Percentiles rank a stretch among this genome's conserved stretches.
These are phyloP conservation scores for Philereme transversata DNA, from an alignment of 2,888 invertebrate species.

Conservation along the genomic window DNA sequence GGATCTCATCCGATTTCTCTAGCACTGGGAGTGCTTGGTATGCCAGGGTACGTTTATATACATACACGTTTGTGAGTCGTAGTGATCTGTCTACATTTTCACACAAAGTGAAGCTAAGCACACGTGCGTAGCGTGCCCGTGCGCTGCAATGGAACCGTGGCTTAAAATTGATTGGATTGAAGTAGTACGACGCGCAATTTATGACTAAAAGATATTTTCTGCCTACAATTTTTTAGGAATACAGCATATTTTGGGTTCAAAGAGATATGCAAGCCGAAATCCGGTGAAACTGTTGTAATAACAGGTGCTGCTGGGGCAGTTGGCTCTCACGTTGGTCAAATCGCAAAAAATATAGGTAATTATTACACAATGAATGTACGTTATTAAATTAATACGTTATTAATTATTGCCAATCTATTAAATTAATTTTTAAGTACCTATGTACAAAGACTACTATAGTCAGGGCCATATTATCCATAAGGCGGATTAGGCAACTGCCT, in stretches of 20 bases:
- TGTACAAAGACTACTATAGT: no score
- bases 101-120: no score
- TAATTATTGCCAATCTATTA: no score
- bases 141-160: no score
- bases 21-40: conserved; percentile 87
- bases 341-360: conserved; percentile 87
- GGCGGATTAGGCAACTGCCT: no score
- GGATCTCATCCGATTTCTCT: conserved; percentile 85
- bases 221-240: conserved; percentile 69
- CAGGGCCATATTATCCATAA: no score
- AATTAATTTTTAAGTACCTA: no score
- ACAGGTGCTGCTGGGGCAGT: conserved; percentile 91
- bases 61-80: no score
- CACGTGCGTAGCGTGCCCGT: no score
- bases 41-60: conserved; percentile 85
- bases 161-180: no score
- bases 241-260: conserved; percentile 90
- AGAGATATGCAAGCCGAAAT: conserved; percentile 88
- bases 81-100: background rate
- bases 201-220: background rate
- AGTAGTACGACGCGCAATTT: no score
- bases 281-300: conserved; percentile 89
- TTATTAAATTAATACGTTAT: no score
- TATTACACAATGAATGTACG: conserved; percentile 11
- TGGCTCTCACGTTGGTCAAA: conserved; percentile 90